Conservation (phyloP, 1,140 invertebrate species). For the Steinernema feltiae region DNA sequence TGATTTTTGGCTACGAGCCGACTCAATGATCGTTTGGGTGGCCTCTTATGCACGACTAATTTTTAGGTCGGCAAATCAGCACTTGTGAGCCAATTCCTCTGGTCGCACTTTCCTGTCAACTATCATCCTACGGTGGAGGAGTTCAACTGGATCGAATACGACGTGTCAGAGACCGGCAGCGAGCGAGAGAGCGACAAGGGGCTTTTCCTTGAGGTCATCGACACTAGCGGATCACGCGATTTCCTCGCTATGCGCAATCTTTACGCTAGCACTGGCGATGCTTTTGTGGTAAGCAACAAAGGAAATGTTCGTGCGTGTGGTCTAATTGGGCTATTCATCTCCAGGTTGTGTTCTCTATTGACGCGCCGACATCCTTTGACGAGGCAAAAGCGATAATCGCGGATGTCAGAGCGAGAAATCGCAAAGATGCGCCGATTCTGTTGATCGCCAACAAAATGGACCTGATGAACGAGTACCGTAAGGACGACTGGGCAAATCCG, state of each 20-base stretch:
- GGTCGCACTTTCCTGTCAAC: constrained; percentile 47
- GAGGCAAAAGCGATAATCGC: constrained; percentile 47
- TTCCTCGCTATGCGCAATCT: constrained; percentile 54
- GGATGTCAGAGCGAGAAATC: constrained; percentile 46
- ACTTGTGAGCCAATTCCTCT: constrained; percentile 53
- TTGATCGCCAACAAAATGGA: constrained; percentile 16
- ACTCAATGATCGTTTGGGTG: no score
- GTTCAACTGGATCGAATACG: constrained; percentile 57
- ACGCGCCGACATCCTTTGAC: constrained; percentile 41
- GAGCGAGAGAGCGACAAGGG: constrained; percentile 14
- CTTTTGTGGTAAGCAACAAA: constrained; percentile 45
- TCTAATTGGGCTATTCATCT: neutral
- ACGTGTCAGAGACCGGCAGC: constrained; percentile 27
- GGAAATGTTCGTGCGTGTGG: no score
- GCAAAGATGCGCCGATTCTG: constrained; percentile 38
- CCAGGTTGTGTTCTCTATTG: constrained; percentile 50
- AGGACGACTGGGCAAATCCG: neutral
- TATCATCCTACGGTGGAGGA: constrained; percentile 53
- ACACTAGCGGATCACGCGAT: constrained; percentile 49
- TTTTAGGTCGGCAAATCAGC: constrained; percentile 54
- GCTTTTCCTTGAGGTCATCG: constrained; percentile 40
- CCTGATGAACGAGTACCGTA: neutral
- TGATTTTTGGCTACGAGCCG: no score
- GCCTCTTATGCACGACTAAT: no score
- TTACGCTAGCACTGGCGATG: constrained; percentile 48